Base-by-base conservation (phyloP, 2,113 vertebrate genomes). In the Coreoperca whiteheadi region DNA sequence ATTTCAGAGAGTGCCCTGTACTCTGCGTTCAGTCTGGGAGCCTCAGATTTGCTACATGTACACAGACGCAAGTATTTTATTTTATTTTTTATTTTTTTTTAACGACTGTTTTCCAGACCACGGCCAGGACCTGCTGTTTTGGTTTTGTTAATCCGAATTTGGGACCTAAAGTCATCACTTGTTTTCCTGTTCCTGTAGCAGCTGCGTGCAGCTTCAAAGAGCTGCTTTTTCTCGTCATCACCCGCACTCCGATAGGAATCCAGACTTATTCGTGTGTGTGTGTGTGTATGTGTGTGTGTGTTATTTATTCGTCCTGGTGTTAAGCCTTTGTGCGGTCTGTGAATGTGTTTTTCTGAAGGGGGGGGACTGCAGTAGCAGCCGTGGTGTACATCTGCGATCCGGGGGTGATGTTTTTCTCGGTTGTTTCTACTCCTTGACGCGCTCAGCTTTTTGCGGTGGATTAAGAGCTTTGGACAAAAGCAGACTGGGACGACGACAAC, bases 391-490 rank as follows among this genome's bases (percentile, higher is more conserved):
- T 91, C 82, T 90, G 86, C 85, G 80, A 88, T 91, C 84, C 18
- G 4, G 73, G 73, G 65, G 11, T 46, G 16, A 69, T 86, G 81
- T 89, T 92, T 91, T 74, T 81, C 77, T 84, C 68, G 8, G 57
- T 83, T 83, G 76, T 77, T 74, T 77, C 90, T 94, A 90, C 89
- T 96, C 91, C 92, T 91, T 93, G 92, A 91, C 85, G 90, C 93
- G 92, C 94, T 87, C 92, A 88, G 92, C 90, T 94, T 94, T 87
- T 88, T 94, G 84, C 63, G 80, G 90, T 91, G 94, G 95, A 96
- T 97, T 95, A 96, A 94, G 90, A 95, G 95, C 95, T 95, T 96
- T 95, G 95, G 93, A 96, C 94, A 95, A 96, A 96, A 96, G 94
- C 95, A 94, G 94, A 81, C 77, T 5, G 5, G 66, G 67, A 74